phyloP scores from a whole-genome alignment of 2,888 invertebrate species.

The Petrolisthes manimaculis region DNA sequence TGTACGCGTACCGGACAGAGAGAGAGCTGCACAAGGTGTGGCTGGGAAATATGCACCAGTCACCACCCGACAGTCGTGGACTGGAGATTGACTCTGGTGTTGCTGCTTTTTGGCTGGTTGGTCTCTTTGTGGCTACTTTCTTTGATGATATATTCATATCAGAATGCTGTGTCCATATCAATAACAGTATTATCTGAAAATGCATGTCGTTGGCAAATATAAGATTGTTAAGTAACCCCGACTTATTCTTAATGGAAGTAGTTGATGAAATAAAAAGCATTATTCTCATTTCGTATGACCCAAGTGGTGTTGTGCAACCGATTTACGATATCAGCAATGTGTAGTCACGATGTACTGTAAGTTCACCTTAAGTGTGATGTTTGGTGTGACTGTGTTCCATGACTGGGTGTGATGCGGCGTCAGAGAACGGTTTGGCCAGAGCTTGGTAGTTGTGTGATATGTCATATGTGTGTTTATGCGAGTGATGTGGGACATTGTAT shows the following conservation, averaged over 20 bases:
- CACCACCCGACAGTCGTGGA: constrained; percentile 26
- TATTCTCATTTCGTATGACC: constrained; percentile 13
- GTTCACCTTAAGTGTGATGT: constrained; percentile 22
- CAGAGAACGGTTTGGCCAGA: constrained; percentile 20
- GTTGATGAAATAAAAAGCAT: not conserved
- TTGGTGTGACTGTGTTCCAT: not conserved
- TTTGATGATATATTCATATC: constrained; percentile 20
- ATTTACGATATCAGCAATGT: constrained; percentile 14
- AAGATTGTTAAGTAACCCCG: constrained; percentile 18
- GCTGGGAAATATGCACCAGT: no score
- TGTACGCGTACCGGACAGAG: no score
- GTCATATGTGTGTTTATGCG: constrained; percentile 7
- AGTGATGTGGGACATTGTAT: constrained; percentile 19
- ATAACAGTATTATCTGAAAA: constrained; percentile 13
- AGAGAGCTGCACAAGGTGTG: no score
- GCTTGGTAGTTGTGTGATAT: constrained; percentile 24
- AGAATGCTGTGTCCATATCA: constrained; percentile 17
- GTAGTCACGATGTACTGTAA: no score
- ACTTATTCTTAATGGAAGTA: not conserved
- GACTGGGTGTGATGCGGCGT: constrained; percentile 22
- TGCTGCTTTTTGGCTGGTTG: constrained; percentile 19
- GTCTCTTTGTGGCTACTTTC: constrained; percentile 22
- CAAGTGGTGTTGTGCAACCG: constrained; percentile 26
- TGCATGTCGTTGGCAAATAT: constrained; percentile 16
- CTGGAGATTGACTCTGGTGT: constrained; percentile 24